Percentiles rank a stretch among this genome's conserved stretches.
Conservation (phyloP, 92 coral and sea anemone genomes). For the Phymanthus crucifer region DNA sequence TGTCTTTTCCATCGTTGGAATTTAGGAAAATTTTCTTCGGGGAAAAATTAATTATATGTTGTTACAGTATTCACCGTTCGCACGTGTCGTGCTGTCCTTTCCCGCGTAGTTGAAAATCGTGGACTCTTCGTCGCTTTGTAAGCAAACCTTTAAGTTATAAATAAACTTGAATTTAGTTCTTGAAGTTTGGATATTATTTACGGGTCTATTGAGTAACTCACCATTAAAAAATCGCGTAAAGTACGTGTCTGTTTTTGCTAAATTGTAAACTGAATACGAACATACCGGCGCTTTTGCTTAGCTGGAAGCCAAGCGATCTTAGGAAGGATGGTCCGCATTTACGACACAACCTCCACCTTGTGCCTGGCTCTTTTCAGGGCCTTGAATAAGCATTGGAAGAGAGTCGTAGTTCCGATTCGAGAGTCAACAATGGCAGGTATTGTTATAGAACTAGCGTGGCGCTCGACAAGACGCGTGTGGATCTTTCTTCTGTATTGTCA, state of each 20-base stretch:
- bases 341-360: slow-evolving; percentile 28
- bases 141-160: not conserved
- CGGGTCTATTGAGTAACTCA: not conserved
- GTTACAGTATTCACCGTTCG: not conserved
- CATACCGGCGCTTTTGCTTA: not conserved
- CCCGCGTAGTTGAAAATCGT: slow-evolving; percentile 1
- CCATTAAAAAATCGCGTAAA: not conserved
- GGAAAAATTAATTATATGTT: not conserved
- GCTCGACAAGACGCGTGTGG: slow-evolving; percentile 70
- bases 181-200: not conserved
- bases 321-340: not conserved
- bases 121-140: not conserved
- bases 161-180: not conserved
- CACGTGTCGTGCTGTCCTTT: slow-evolving; percentile 16
- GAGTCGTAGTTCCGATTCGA: slow-evolving; percentile 58
- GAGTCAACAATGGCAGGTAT: slow-evolving; percentile 48
- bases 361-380: slow-evolving; percentile 4
- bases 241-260: not conserved
- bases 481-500: slow-evolving; percentile 67
- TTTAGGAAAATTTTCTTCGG: not conserved
- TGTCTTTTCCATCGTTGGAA: not conserved
- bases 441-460: slow-evolving; percentile 79
- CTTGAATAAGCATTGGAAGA: slow-evolving; percentile 18
- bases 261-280: not conserved
- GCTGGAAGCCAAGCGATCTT: slow-evolving; percentile 1